These are phyloP conservation scores for Actenoides hombroni DNA, from an alignment of 2,113 vertebrate genomes.

Conservation along the genomic window DNA sequence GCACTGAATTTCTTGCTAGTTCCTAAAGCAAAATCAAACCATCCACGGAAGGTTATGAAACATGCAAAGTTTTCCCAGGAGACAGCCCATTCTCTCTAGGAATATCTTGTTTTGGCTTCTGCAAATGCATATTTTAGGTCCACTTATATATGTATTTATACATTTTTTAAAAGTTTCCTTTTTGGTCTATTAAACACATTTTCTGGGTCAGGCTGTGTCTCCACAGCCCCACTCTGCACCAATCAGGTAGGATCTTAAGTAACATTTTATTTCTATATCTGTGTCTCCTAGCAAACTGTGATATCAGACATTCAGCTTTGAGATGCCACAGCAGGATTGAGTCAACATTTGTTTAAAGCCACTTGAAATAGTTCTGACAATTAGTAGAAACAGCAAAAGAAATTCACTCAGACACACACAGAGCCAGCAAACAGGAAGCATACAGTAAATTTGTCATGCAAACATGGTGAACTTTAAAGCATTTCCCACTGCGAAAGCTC, in stretches of 20 bases:
- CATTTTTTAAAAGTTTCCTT: slow-evolving; percentile 39
- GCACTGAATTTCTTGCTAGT: background rate
- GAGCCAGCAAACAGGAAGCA: background rate
- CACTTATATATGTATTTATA: slow-evolving; percentile 15
- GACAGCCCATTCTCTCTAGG: slow-evolving; percentile 24
- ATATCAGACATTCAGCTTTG: background rate
- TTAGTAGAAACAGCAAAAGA: slow-evolving; percentile 44
- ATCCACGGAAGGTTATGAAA: slow-evolving; percentile 8
- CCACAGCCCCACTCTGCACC: background rate
- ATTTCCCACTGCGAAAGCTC: slow-evolving; percentile 13
- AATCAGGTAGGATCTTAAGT: background rate
- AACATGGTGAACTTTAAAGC: slow-evolving; percentile 48
- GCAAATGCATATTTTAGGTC: slow-evolving; percentile 28
- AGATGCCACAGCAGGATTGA: slow-evolving; percentile 49
- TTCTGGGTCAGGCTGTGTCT: slow-evolving; percentile 20
- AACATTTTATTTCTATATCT: background rate
- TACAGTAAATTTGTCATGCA: slow-evolving; percentile 1
- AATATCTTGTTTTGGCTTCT: slow-evolving; percentile 7
- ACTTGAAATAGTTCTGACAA: slow-evolving; percentile 36
- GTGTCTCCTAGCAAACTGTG: slow-evolving; percentile 22
- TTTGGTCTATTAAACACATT: slow-evolving; percentile 38
- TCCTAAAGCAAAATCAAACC: background rate
- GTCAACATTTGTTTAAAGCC: slow-evolving; percentile 55
- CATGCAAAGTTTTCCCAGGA: background rate
- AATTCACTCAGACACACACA: background rate